Evolutionary conservation across 2,888 invertebrate species (phyloP).

Genomic region (Drosophila tanythrix): DNA sequence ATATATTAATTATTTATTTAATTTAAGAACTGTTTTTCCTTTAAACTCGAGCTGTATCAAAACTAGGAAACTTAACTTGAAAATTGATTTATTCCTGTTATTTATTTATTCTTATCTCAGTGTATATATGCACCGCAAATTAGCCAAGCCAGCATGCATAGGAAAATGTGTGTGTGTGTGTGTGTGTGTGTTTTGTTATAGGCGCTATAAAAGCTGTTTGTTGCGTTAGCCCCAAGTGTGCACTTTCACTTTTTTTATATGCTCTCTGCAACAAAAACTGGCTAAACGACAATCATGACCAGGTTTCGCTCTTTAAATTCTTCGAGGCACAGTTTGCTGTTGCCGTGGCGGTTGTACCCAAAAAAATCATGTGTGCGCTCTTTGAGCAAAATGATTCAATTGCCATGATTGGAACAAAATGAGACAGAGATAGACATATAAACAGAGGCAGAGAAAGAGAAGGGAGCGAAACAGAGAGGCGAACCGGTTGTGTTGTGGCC

Average conservation of each 20-base stretch:
- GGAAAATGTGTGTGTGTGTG: constrained; percentile 15
- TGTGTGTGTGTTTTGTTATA: constrained; percentile 16
- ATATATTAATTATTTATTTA: not conserved
- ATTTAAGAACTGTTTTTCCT: not conserved
- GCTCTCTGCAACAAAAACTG: constrained; percentile 56
- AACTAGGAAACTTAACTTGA: not conserved
- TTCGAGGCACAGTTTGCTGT: constrained; percentile 14
- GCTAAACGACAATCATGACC: constrained; percentile 71
- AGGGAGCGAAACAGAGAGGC: not conserved
- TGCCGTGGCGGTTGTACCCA: constrained; percentile 9
- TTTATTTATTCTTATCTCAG: not conserved
- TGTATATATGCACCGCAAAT: constrained; percentile 7
- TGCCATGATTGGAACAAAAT: constrained; percentile 36
- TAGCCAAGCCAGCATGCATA: constrained; percentile 11
- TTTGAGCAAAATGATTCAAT: constrained; percentile 43
- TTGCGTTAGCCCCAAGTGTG: constrained; percentile 58
- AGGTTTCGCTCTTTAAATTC: constrained; percentile 47
- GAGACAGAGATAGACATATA: not conserved
- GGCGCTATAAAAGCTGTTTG: constrained; percentile 26
- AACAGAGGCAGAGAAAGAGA: not conserved
- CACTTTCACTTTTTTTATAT: constrained; percentile 76
- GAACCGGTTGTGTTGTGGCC: constrained; percentile 35
- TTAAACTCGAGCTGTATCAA: not conserved
- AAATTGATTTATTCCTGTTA: not conserved
- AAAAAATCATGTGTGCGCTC: constrained; percentile 42